These are phyloP conservation scores for Carcinoscorpius rotundicauda DNA, from an alignment of 1,140 invertebrate genomes.

Conservation along the genomic window DNA sequence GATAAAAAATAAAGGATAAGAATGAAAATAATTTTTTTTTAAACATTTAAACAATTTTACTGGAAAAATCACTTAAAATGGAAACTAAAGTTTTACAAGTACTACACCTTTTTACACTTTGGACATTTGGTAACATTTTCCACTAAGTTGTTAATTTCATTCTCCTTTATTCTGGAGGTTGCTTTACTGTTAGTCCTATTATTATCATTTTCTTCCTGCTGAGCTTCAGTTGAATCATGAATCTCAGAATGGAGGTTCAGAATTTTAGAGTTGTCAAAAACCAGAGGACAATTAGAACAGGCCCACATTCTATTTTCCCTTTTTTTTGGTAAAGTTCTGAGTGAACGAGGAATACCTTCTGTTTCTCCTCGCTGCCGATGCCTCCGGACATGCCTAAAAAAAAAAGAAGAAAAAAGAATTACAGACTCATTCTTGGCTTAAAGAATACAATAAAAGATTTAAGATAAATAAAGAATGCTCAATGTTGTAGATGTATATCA, in stretches of 20 bases:
- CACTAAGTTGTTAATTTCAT: slow-evolving; percentile 24
- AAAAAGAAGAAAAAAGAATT: neutral
- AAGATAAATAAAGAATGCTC: neutral
- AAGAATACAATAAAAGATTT: neutral
- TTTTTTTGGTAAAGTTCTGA: slow-evolving; percentile 30
- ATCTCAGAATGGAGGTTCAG: slow-evolving; percentile 43
- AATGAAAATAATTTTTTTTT: slow-evolving; percentile 3
- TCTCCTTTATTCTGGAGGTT: too few relatives aligned
- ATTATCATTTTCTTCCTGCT: too few relatives aligned
- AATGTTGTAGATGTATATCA: too few relatives aligned
- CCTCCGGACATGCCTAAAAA: slow-evolving; percentile 18
- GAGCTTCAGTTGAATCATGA: slow-evolving; percentile 37
- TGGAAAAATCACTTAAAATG: too few relatives aligned
- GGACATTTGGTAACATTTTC: slow-evolving; percentile 30
- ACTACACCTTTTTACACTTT: slow-evolving; percentile 30
- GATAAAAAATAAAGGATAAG: neutral
- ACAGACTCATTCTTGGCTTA: neutral
- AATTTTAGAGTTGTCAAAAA: slow-evolving; percentile 41
- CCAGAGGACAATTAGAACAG: slow-evolving; percentile 43
- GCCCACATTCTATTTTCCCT: slow-evolving; percentile 37
- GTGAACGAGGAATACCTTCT: slow-evolving; percentile 21
- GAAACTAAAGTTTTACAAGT: too few relatives aligned
- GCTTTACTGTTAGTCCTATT: too few relatives aligned
- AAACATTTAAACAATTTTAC: slow-evolving; percentile 6
- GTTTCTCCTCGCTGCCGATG: slow-evolving; percentile 23